Percentiles rank a stretch among this genome's conserved stretches.
phyloP scores from a whole-genome alignment of 2,113 vertebrate species.

The Diadophis punctatus region DNA sequence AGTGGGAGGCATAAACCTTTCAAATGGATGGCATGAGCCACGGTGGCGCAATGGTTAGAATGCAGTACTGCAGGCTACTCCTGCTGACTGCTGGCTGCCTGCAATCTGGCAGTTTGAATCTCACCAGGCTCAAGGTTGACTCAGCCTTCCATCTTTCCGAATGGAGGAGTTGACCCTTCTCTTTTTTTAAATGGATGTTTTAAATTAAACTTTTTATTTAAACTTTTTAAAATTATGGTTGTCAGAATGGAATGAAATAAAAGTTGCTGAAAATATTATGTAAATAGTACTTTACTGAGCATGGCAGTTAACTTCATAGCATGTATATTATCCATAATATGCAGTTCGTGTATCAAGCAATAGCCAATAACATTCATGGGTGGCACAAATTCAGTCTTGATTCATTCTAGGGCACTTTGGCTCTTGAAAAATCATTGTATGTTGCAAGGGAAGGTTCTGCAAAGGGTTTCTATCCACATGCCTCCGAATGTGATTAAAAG shows the following conservation, averaged over 20 bases:
- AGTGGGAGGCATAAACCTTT: too few relatives aligned
- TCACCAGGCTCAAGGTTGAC: too few relatives aligned
- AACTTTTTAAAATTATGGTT: not conserved
- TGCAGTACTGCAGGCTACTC: too few relatives aligned
- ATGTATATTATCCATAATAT: not conserved
- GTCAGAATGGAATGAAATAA: not conserved
- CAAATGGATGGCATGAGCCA: not conserved
- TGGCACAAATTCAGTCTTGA: not conserved
- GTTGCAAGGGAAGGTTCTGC: not conserved
- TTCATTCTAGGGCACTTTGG: not conserved
- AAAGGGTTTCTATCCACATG: not conserved
- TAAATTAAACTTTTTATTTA: not conserved
- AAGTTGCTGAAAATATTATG: not conserved
- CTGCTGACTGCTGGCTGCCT: too few relatives aligned
- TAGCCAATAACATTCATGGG: not conserved
- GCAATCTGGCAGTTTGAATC: too few relatives aligned
- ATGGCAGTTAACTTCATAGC: not conserved
- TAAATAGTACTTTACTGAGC: not conserved
- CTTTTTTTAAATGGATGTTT: not conserved
- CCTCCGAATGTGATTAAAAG: not conserved
- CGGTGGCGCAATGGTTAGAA: too few relatives aligned
- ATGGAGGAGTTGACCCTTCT: not conserved
- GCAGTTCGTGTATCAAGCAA: not conserved
- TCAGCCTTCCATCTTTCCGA: not conserved
- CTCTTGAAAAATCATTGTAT: not conserved